Evolutionary conservation across 2,797 vertebrate genomes (phyloP), one percentile per base, ranked within the genome.

Genomic region (Ataeniobius toweri): DNA sequence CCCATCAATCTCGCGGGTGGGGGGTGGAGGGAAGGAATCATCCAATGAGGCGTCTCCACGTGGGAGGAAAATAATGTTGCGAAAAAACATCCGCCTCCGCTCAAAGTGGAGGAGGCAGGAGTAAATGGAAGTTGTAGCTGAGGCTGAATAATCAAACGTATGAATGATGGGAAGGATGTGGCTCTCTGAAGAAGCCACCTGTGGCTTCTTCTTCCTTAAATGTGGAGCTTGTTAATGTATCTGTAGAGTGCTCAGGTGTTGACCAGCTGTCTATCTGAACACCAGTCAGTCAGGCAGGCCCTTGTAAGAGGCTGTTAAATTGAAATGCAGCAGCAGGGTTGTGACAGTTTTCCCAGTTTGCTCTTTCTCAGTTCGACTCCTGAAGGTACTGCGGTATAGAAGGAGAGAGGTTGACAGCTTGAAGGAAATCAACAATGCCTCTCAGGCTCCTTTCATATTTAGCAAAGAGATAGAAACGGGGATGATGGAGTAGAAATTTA

Each of bases 1-100:
- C 81, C 91, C 87, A 91, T 94, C 90, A 91, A 91, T 93, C 90
- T 70, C 1, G 28, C 74, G 73, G 81, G 53, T 13, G 76, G 85
- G 85, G 87, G 69, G 82, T 80, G 78, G 86, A 82, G 81, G 85
- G 85, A 63, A 67, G 22, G 39, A 41, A 44, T 68, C 65, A 84
- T 80, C 89, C 90, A 90, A 86, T 85, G 84, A 78, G 82, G 71
- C 61, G 24, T 81, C 75, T 84, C 26, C 39, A 74, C 2, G 69
- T 76, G 50, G 71, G 48, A 73, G 36, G 50, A 58, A 67, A 48
- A 26, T 53, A 53, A 68, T 44, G 65, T 68, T 5, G 71, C 56
- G 58, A 26, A 4, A 4, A 78, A 73, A 74, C 46, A 48, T n/a
- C 70, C 71, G 39, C n/a, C 76, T 80, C 44, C 76, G 10, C 8